phyloP scores from a whole-genome alignment of 1,140 invertebrate genomes.

The Gryllus bimaculatus region DNA sequence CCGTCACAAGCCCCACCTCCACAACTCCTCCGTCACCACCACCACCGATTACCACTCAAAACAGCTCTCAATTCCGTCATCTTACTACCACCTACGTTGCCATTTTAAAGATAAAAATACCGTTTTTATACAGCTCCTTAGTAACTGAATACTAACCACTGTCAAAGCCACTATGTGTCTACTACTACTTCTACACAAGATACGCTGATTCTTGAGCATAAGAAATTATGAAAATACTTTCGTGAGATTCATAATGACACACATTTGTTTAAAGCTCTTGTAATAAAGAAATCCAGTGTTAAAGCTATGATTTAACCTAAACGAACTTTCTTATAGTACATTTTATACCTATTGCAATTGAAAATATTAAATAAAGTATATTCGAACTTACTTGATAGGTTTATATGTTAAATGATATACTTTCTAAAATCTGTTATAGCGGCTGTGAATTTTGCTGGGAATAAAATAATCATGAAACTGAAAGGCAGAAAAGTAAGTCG shows the following conservation, averaged over 20 bases:
- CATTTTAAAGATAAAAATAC: too few relatives aligned
- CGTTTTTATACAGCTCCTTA: too few relatives aligned
- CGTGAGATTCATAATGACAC: too few relatives aligned
- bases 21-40: not conserved
- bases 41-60: not conserved
- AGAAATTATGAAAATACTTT: too few relatives aligned
- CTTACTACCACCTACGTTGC: too few relatives aligned
- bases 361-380: not conserved
- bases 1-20: not conserved
- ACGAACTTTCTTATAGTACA: not conserved
- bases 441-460: not conserved
- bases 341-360: not conserved
- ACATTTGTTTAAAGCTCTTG: not conserved
- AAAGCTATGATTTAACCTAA: not conserved
- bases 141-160: too few relatives aligned
- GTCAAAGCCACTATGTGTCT: too few relatives aligned
- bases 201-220: too few relatives aligned
- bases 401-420: not conserved
- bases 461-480: not conserved
- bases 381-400: not conserved
- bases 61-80: too few relatives aligned
- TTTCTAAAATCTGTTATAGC: not conserved
- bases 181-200: too few relatives aligned
- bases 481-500: not conserved
- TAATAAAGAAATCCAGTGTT: not conserved